Conservation (phyloP, 2,888 invertebrate species). For the Caenorhabditis sp. region DNA sequence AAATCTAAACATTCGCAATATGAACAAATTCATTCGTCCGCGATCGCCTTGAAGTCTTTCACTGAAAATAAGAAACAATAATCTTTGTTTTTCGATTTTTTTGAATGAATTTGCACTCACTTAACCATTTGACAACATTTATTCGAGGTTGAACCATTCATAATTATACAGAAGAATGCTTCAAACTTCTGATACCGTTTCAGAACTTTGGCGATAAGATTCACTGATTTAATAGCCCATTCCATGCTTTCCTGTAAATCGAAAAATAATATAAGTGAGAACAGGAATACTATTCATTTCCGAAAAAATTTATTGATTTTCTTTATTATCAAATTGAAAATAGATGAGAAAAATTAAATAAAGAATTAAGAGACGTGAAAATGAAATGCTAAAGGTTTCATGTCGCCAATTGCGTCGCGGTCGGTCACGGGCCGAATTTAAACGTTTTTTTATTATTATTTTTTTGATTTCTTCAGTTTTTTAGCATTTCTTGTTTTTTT, state of each 20-base stretch:
- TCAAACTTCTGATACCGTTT: background rate
- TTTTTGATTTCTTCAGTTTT: no score
- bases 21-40: conserved; percentile 10
- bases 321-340: no score
- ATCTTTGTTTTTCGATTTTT: background rate
- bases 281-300: no score
- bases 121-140: conserved; percentile 12
- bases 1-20: conserved; percentile 9
- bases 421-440: no score
- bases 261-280: no score
- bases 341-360: no score
- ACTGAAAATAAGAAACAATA: background rate
- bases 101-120: background rate
- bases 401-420: no score
- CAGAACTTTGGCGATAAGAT: background rate
- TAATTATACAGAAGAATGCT: conserved; percentile 7
- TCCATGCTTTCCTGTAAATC: conserved; percentile 4
- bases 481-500: no score
- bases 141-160: background rate
- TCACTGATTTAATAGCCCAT: conserved; percentile 1
- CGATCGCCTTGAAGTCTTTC: conserved; percentile 7
- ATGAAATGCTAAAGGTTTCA: no score
- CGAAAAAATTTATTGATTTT: no score
- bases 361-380: no score
- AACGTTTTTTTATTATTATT: no score